These are phyloP conservation scores for Pimpla rufipes DNA, from an alignment of 2,888 invertebrate species.

Conservation along the genomic window DNA sequence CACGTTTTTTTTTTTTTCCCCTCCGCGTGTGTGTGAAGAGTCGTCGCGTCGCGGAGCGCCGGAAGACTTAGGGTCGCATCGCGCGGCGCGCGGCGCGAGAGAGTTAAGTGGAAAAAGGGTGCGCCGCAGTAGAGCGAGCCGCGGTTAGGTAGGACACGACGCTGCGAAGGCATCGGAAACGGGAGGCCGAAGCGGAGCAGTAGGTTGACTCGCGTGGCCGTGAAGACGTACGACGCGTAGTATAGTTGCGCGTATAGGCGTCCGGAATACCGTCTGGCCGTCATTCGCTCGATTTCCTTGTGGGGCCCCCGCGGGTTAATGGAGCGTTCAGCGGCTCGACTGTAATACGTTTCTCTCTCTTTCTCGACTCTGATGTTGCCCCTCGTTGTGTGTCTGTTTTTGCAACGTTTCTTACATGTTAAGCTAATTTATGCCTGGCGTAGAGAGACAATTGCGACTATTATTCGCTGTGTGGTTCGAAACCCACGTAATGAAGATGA, in stretches of 20 bases:
- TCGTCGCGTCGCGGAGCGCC: constrained; percentile 3
- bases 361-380: constrained; percentile 12
- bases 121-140: constrained; percentile 34
- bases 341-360: too few species aligned
- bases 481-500: constrained; percentile 36
- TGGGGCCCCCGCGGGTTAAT: constrained; percentile 47
- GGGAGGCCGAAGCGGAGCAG: constrained; percentile 39
- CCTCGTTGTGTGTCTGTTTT: background rate
- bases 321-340: constrained; percentile 51
- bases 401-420: constrained; percentile 4
- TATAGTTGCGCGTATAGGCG: constrained; percentile 51
- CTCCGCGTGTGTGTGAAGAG: background rate
- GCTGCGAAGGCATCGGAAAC: background rate
- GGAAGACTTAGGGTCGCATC: constrained; percentile 51
- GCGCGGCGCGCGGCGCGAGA: too few species aligned
- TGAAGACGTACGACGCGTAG: constrained; percentile 55
- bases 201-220: constrained; percentile 65
- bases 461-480: constrained; percentile 17
- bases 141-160: constrained; percentile 45
- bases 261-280: constrained; percentile 32
- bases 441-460: constrained; percentile 27
- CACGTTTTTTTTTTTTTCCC: constrained; percentile 24
- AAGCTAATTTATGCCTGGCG: constrained; percentile 9
- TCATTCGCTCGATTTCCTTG: constrained; percentile 63
- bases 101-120: constrained; percentile 65